Conservation (phyloP, 2,113 vertebrate genomes). For the Sebastes fasciatus region DNA sequence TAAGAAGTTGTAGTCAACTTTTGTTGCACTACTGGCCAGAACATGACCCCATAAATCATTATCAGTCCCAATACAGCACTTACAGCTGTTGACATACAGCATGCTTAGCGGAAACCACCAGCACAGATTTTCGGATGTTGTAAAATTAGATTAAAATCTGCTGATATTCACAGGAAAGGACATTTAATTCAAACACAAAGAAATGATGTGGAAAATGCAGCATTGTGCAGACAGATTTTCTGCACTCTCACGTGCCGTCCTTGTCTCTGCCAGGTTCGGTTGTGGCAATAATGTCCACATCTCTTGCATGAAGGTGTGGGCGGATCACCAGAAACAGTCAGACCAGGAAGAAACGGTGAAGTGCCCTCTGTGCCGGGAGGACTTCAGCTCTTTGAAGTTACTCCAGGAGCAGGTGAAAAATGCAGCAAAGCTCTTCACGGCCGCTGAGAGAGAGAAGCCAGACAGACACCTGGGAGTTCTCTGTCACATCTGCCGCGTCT, state of each 20-base stretch:
- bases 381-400: conserved; percentile 71
- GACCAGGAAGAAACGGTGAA: conserved; percentile 69
- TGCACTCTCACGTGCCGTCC: not conserved
- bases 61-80: not conserved
- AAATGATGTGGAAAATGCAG: not conserved
- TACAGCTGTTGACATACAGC: conserved; percentile 28
- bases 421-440: conserved; percentile 66
- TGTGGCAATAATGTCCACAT: conserved; percentile 85
- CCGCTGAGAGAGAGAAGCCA: conserved; percentile 76
- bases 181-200: not conserved
- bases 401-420: conserved; percentile 83
- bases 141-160: not conserved
- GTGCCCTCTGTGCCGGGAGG: conserved; percentile 83
- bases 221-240: not conserved
- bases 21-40: conserved; percentile 17
- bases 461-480: conserved; percentile 83
- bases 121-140: conserved; percentile 22
- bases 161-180: conserved; percentile 8
- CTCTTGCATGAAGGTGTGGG: conserved; percentile 84
- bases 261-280: conserved; percentile 73
- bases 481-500: conserved; percentile 76
- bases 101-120: conserved; percentile 7
- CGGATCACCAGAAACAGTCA: conserved; percentile 66
- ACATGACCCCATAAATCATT: conserved; percentile 21
- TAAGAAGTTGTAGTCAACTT: conserved; percentile 12